A percentile compares a stretch with the other conserved stretches of the same genome.
phyloP scores from a whole-genome alignment of 2,797 vertebrate genomes.

The Steatocranus sp. region DNA sequence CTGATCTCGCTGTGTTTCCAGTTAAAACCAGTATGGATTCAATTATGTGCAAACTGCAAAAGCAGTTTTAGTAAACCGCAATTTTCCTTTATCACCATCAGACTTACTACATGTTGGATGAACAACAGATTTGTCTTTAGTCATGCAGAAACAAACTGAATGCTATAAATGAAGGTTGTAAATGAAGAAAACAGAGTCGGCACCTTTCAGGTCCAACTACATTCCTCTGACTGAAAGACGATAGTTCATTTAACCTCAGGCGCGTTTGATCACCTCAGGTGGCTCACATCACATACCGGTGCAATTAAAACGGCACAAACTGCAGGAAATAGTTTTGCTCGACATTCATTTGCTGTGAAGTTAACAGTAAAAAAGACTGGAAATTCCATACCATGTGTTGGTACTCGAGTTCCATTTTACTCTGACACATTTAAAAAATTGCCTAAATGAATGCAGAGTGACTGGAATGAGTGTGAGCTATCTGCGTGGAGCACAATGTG shows the following conservation, averaged over 20 bases:
- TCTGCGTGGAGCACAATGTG: not conserved
- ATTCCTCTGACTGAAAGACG: not conserved
- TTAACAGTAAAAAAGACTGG: not conserved
- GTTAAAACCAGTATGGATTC: not conserved
- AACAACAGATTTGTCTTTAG: accelerated
- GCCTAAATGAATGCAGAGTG: not conserved
- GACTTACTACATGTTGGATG: not conserved
- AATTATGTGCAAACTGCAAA: not conserved
- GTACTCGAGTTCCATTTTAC: not conserved
- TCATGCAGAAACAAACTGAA: not conserved
- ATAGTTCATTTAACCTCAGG: not conserved
- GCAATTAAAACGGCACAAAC: not conserved
- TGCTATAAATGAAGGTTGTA: not conserved
- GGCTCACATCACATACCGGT: not conserved
- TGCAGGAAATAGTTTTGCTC: not conserved
- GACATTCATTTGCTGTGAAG: not conserved
- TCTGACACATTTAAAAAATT: not conserved
- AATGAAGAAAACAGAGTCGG: not conserved
- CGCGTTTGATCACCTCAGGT: not conserved
- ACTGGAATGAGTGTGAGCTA: not conserved
- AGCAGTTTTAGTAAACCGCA: accelerated
- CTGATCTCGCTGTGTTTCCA: not conserved
- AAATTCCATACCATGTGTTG: not conserved
- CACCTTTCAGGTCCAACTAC: constrained; percentile 3
- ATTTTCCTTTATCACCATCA: not conserved